Percentiles rank a stretch among this genome's conserved stretches.
phyloP scores from a whole-genome alignment of 2,797 vertebrate genomes.

The Enoplosus armatus region DNA sequence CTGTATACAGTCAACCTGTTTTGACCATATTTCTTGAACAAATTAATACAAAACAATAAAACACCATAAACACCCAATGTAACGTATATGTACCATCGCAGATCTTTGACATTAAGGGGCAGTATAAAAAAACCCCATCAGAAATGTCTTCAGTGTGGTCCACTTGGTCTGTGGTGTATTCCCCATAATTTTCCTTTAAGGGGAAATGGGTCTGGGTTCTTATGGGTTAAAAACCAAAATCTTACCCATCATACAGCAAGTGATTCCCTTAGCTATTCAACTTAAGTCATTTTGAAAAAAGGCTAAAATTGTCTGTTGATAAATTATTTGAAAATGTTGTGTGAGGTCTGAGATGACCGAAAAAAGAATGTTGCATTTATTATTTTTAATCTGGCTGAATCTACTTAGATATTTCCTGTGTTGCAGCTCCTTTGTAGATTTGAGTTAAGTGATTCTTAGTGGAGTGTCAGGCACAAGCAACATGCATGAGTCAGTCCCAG shows the following conservation, averaged over 20 bases:
- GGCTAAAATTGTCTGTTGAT: slow-evolving; percentile 34
- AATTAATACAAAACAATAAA: too few species aligned
- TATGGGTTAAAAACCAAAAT: slow-evolving; percentile 59
- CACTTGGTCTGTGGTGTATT: too few species aligned
- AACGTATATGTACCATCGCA: too few species aligned
- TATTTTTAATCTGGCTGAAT: slow-evolving; percentile 48
- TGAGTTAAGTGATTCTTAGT: slow-evolving; percentile 59
- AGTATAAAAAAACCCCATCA: too few species aligned
- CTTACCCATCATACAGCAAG: slow-evolving; percentile 47
- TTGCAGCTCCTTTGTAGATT: slow-evolving; percentile 59
- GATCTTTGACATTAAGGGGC: too few species aligned
- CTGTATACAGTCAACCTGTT: too few species aligned
- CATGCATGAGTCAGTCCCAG: slow-evolving; percentile 44
- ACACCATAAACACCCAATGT: too few species aligned
- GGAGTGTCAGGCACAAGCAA: slow-evolving; percentile 40
- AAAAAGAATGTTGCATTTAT: slow-evolving; percentile 39
- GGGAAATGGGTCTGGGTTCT: too few species aligned
- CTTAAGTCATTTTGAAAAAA: too few species aligned
- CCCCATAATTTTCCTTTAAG: too few species aligned
- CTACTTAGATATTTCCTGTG: slow-evolving; percentile 63
- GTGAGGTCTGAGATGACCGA: slow-evolving; percentile 31
- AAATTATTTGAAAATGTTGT: slow-evolving; percentile 39
- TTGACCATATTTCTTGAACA: too few species aligned
- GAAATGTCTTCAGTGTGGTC: too few species aligned
- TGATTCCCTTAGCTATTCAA: slow-evolving; percentile 60